Base-by-base conservation (phyloP, 2,113 vertebrate species). In the Formicarius rufipectus region DNA sequence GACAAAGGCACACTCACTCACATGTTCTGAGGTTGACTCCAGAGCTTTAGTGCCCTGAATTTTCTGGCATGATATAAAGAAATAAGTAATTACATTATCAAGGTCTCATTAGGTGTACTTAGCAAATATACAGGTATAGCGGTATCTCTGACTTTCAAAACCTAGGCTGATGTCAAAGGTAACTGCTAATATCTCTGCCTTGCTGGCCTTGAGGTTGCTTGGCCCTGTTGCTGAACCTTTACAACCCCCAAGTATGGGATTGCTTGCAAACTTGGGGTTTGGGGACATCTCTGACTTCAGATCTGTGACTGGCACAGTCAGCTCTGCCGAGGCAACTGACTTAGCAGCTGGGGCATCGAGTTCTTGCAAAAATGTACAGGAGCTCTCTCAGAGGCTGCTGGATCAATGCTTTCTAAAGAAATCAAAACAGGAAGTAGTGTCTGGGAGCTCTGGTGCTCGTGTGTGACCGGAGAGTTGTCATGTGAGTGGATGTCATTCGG, bases 261-360 rank as follows among this genome's bases (percentile, higher is more conserved):
- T 89, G 3, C 22, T 84, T 82, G 11, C 13, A 62, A 16, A 19
- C 33, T 35, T 62, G 25, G 3, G 2, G 53, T 59, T 62, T 2
- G 2, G 31, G 39, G 49, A 49, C 11, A 31, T 59, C 7, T 85
- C 33, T 94, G 58, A 14, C 12, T 74, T 62, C 2, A 8, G 23
- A 23, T 12, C 21, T 62, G 60, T 58, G 37, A 4, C n/a, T 64
- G 55, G 4, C 0, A 0, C 4, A 10, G 14, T 58, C 14, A 50
- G 76, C 14, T 25, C 58, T 80, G 13, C 11, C 60, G 58, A 76
- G 37, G 23, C 8, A 73, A 16, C 55, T 45, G 45, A 13, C 3
- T 64, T 31, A 56, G 60, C 30, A 50, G 9, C 4, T 22, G 20
- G 24, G 5, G 3, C 8, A 16, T 3, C 59, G 33, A 2, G 5